Evolutionary conservation across 2,888 invertebrate genomes (phyloP).

Genomic region (Anthophora plumipes): DNA sequence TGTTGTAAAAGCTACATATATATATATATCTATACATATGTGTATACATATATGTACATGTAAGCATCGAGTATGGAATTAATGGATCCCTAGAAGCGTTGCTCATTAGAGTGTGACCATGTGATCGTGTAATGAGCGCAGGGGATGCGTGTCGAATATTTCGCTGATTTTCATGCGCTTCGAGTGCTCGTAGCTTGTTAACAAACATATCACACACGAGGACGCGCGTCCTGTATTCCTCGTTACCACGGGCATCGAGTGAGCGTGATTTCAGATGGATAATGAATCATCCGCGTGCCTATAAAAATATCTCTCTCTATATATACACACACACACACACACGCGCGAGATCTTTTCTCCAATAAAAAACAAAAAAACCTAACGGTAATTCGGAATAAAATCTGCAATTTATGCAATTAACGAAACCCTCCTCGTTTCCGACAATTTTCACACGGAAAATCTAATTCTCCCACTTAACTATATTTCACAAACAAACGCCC

Average conservation of each 20-base stretch:
- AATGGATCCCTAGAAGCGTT: constrained; percentile 1
- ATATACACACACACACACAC: too few relatives aligned
- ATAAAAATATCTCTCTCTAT: not conserved
- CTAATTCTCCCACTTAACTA: too few relatives aligned
- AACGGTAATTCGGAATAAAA: too few relatives aligned
- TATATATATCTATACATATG: too few relatives aligned
- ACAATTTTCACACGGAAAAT: too few relatives aligned
- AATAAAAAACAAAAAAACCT: too few relatives aligned
- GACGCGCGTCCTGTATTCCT: constrained; percentile 9
- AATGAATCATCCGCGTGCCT: not conserved
- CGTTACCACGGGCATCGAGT: constrained; percentile 4
- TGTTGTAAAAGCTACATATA: not conserved
- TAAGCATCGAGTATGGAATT: not conserved
- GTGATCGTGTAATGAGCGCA: constrained; percentile 9
- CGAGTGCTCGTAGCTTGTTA: constrained; percentile 10
- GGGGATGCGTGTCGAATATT: constrained; percentile 3
- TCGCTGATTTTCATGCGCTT: constrained; percentile 11
- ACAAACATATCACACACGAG: constrained; percentile 17
- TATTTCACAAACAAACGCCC: too few relatives aligned
- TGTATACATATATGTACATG: too few relatives aligned
- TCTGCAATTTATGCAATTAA: too few relatives aligned
- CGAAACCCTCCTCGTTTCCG: too few relatives aligned
- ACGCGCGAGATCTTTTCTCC: too few relatives aligned
- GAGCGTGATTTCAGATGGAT: constrained; percentile 4
- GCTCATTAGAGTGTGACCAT: not conserved